Evolutionary conservation across 1,140 invertebrate genomes (phyloP).

Genomic region (Diorhabda carinulata): DNA sequence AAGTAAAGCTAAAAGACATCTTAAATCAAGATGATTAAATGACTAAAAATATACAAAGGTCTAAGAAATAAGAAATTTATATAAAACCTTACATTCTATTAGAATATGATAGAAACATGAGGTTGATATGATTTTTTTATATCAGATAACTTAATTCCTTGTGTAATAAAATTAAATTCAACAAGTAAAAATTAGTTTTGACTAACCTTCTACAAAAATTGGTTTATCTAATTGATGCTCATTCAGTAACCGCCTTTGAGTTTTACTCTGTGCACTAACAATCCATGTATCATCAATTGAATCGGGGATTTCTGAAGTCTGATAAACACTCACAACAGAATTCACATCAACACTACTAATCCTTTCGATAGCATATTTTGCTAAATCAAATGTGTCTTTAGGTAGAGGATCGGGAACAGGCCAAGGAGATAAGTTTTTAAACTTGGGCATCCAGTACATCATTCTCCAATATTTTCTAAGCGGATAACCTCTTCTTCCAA

Average conservation of each 20-base stretch:
- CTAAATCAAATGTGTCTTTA: slow-evolving; percentile 73
- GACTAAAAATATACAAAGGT: no score
- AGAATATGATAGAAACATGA: no score
- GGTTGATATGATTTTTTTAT: no score
- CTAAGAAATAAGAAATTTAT: no score
- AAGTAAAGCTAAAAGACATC: no score
- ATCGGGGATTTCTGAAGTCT: slow-evolving; percentile 68
- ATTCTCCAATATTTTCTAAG: slow-evolving; percentile 83
- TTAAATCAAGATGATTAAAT: no score
- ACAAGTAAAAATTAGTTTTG: no score
- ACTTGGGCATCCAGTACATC: slow-evolving; percentile 99
- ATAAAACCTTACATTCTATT: no score
- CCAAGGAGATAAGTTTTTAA: slow-evolving; percentile 89
- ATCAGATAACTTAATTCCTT: no score
- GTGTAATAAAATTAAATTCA: no score
- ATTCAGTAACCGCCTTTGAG: slow-evolving; percentile 71
- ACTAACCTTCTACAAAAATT: slow-evolving; percentile 77
- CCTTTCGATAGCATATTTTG: slow-evolving; percentile 77
- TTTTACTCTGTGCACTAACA: slow-evolving; percentile 78
- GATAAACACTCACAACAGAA: slow-evolving; percentile 64
- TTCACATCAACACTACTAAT: slow-evolving; percentile 84
- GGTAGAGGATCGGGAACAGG: slow-evolving; percentile 72
- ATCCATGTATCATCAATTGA: slow-evolving; percentile 91
- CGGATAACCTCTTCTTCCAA: slow-evolving; percentile 75
- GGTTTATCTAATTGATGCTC: slow-evolving; percentile 65